Evolutionary conservation across 2,888 invertebrate genomes (phyloP).

Genomic region (Drosophila merina): DNA sequence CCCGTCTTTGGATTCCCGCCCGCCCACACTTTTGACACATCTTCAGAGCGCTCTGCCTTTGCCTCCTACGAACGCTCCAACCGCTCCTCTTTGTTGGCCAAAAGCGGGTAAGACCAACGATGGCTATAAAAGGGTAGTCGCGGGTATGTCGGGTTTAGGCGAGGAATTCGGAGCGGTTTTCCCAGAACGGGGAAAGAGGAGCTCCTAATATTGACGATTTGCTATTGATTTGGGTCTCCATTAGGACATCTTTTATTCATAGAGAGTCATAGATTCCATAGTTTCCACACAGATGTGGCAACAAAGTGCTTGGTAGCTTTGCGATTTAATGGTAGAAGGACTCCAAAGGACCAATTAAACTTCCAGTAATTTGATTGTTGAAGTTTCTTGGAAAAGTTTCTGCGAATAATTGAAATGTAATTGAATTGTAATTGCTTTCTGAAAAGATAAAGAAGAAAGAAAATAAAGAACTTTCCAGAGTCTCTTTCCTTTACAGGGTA

Average conservation of each 20-base stretch:
- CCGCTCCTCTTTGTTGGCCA: conserved; percentile 40
- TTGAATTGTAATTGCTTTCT: not conserved
- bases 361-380: not conserved
- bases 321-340: not conserved
- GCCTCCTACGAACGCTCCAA: conserved; percentile 64
- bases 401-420: not conserved
- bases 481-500: conserved; percentile 15
- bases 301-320: not conserved
- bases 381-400: not conserved
- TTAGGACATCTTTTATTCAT: conserved; percentile 15
- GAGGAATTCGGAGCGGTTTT: conserved; percentile 10
- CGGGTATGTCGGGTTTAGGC: conserved; percentile 12
- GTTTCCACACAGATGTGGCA: not conserved
- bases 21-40: conserved; percentile 77
- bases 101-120: conserved; percentile 1
- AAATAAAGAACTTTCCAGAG: too few species aligned
- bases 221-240: conserved; percentile 20
- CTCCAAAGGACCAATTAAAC: conserved; percentile 3
- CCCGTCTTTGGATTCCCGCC: conserved; percentile 8
- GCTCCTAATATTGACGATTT: conserved; percentile 7
- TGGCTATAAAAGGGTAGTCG: conserved; percentile 17
- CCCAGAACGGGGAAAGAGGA: conserved; percentile 1
- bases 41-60: conserved; percentile 63
- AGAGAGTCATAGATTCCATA: not conserved
- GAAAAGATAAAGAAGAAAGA: too few species aligned